phyloP scores from a whole-genome alignment of 92 coral and sea anemone species.

The Plumapathes pennacea region DNA sequence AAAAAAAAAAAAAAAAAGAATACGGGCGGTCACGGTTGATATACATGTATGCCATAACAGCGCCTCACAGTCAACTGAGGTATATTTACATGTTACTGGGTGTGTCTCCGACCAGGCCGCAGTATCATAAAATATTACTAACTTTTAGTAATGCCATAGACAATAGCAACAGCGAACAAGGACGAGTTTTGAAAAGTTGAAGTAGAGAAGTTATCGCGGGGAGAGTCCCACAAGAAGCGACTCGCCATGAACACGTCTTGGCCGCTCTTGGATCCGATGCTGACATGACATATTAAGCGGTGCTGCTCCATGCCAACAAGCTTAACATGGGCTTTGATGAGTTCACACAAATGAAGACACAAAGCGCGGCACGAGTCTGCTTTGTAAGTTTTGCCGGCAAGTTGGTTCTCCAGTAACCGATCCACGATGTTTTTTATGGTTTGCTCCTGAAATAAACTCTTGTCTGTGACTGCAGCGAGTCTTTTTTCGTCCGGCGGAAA shows the following conservation, averaged over 20 bases:
- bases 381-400: constrained; percentile 41
- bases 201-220: constrained; percentile 76
- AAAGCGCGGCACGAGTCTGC: constrained; percentile 47
- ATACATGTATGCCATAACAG: too few relatives aligned
- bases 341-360: constrained; percentile 63
- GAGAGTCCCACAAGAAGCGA: constrained; percentile 88
- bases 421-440: constrained; percentile 67
- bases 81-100: too few relatives aligned
- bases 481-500: too few relatives aligned
- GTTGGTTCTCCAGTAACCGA: constrained; percentile 47
- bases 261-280: constrained; percentile 68
- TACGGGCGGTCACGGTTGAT: too few relatives aligned
- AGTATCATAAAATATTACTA: too few relatives aligned
- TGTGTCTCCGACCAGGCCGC: too few relatives aligned
- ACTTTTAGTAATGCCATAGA: constrained; percentile 74
- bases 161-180: constrained; percentile 89
- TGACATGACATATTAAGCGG: constrained; percentile 75
- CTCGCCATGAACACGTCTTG: constrained; percentile 86
- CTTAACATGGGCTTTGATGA: constrained; percentile 66
- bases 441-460: constrained; percentile 47
- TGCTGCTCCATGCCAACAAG: constrained; percentile 67
- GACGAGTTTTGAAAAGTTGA: constrained; percentile 77
- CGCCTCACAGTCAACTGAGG: too few relatives aligned
- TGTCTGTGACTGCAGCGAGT: too few relatives aligned
- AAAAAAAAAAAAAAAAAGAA: too few relatives aligned